Base-by-base conservation (phyloP, 2,888 invertebrate genomes). In the Pteria penguin region DNA sequence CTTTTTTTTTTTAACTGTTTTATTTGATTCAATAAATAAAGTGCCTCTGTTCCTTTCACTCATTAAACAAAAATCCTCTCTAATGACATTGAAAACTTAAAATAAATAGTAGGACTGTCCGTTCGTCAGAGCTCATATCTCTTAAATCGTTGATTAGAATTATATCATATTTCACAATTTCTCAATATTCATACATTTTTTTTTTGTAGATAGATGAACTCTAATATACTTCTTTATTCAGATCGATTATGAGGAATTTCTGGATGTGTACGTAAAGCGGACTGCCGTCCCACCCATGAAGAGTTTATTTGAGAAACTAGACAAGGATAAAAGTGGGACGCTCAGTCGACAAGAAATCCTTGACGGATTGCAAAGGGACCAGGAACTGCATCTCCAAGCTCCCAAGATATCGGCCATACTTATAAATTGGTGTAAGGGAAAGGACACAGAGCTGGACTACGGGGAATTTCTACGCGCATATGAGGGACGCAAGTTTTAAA, bases 241-340 rank as follows among this genome's bases (percentile, higher is more conserved):
- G 83, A 80, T 89, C n/a, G 84, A 84, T 63, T 89, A 88, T 61
- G 88, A 87, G 58, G 88, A 89, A 61, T 89, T 88, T 73, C 81
- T 89, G 29, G 77, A 72, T 22, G 82, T 87, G n/a, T 88, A 84
- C 66, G 84, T 82, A 45, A 83, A 80, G 63, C 75, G 83, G 24
- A 67, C 75, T 22, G 82, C 83, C 2, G 85, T 83, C 4, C 78
- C 79, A 8, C 73, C 82, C 22, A 81, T 89, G 79, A 72, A 82
- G 32, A 72, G 81, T 4, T 76, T 87, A 18, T 89, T 89, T 74
- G 66, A 81, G 29, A 78, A 81, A 32, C 76, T 89, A 45, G 89
- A 89, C 76, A 80, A 61, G 8, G 89, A 89, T 78, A 79, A 82
- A 29, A 88, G 88, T 31, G 89, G 89, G n/a, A 85, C 78, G 61